Conservation (phyloP, 2,797 vertebrate species). For the Lepidocolaptes lacrymiger region DNA sequence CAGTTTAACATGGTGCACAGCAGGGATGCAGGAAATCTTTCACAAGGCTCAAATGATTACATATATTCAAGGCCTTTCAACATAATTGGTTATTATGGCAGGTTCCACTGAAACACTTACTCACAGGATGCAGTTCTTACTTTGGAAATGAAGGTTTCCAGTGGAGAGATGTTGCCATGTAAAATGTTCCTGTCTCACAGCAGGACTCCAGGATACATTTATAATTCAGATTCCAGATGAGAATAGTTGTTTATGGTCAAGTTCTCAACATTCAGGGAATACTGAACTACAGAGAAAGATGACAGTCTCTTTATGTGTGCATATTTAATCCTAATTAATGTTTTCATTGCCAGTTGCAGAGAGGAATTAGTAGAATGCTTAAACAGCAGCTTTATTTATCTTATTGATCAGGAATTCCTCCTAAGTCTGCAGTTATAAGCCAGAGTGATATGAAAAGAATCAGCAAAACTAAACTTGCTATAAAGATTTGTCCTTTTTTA, state of each 20-base stretch:
- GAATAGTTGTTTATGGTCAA: neutral
- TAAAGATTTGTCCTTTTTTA: neutral
- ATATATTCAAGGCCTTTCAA: neutral
- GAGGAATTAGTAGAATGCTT: neutral
- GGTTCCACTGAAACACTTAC: neutral
- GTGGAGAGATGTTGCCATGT: conserved; percentile 4
- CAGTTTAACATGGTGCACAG: neutral
- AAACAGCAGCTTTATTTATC: neutral
- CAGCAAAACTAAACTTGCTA: neutral
- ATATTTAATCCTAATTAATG: neutral
- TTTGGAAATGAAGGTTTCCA: conserved; percentile 25
- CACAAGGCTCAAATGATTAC: neutral
- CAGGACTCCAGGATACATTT: neutral
- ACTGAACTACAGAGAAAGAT: neutral
- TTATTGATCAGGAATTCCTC: neutral
- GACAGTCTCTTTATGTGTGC: neutral
- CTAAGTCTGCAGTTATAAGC: neutral
- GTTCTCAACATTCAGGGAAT: neutral
- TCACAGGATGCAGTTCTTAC: neutral
- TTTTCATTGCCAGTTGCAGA: neutral
- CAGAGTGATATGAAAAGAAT: neutral
- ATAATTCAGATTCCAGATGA: neutral
- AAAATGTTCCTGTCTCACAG: conserved; percentile 20
- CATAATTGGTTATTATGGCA: neutral
- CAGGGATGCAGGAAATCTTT: neutral